Conservation (phyloP, 2,113 vertebrate species). For the Pipa parva region DNA sequence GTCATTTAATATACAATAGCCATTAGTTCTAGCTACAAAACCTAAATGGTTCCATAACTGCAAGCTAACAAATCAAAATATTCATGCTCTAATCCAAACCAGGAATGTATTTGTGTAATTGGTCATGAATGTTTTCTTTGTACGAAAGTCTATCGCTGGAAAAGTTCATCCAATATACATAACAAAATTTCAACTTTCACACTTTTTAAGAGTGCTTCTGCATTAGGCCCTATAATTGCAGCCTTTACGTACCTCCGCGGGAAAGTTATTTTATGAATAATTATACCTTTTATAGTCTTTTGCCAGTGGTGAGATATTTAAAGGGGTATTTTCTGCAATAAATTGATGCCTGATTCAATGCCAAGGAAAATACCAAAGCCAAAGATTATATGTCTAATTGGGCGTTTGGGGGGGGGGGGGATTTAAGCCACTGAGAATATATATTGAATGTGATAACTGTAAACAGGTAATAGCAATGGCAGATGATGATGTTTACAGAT, state of each 20-base stretch:
- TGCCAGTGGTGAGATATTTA: neutral
- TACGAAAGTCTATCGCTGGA: neutral
- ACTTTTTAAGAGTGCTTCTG: conserved; percentile 2
- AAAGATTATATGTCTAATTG: neutral
- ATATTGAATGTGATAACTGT: neutral
- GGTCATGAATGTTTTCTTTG: conserved; percentile 2
- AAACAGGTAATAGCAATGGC: too few species aligned
- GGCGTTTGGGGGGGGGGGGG: neutral
- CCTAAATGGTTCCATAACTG: neutral
- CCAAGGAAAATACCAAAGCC: neutral
- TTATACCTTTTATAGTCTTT: neutral
- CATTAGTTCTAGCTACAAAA: conserved; percentile 2
- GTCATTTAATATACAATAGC: neutral
- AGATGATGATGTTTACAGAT: too few species aligned
- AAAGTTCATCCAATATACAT: neutral
- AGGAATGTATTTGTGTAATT: conserved; percentile 2
- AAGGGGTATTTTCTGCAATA: neutral
- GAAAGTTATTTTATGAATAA: neutral
- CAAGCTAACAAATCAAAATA: neutral
- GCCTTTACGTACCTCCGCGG: neutral
- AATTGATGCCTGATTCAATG: neutral
- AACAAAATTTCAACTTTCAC: neutral
- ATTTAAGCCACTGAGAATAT: neutral
- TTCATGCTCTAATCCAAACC: neutral
- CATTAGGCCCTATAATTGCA: neutral